Conservation (phyloP, 2,888 invertebrate genomes). For the Drosophila yooni region DNA sequence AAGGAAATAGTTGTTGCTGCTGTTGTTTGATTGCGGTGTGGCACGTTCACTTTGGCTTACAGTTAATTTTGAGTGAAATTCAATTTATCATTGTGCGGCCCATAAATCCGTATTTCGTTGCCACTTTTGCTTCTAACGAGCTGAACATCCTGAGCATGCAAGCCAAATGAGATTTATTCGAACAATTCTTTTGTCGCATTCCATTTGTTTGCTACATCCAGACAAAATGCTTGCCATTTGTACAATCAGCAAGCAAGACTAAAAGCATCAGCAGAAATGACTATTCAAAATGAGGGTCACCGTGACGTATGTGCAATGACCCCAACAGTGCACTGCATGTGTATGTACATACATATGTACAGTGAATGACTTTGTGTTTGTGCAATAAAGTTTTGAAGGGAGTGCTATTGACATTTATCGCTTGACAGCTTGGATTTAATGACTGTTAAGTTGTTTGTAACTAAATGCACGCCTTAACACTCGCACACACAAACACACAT, state of each 20-base stretch:
- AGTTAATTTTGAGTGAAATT: constrained; percentile 79
- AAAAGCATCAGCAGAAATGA: constrained; percentile 10
- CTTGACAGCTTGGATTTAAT: constrained; percentile 65
- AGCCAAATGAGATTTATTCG: constrained; percentile 66
- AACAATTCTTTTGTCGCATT: constrained; percentile 54
- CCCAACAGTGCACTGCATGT: constrained; percentile 45
- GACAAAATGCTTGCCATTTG: constrained; percentile 67
- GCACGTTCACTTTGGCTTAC: constrained; percentile 73
- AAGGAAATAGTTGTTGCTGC: constrained; percentile 22
- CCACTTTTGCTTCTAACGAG: constrained; percentile 35
- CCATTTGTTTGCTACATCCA: constrained; percentile 55
- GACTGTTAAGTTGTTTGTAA: constrained; percentile 55
- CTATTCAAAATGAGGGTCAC: constrained; percentile 33
- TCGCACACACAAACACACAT: constrained; percentile 4
- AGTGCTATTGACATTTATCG: constrained; percentile 73
- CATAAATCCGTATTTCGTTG: constrained; percentile 74
- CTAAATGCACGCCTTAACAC: constrained; percentile 43
- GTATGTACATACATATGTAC: background rate
- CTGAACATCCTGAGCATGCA: constrained; percentile 20
- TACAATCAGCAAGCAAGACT: constrained; percentile 24
- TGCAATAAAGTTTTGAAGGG: constrained; percentile 36
- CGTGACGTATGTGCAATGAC: constrained; percentile 61
- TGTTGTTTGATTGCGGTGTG: constrained; percentile 48
- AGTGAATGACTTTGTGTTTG: background rate
- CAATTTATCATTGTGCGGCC: constrained; percentile 76